Base-by-base conservation (phyloP, 1,140 invertebrate genomes). In the Hypothenemus hampei region DNA sequence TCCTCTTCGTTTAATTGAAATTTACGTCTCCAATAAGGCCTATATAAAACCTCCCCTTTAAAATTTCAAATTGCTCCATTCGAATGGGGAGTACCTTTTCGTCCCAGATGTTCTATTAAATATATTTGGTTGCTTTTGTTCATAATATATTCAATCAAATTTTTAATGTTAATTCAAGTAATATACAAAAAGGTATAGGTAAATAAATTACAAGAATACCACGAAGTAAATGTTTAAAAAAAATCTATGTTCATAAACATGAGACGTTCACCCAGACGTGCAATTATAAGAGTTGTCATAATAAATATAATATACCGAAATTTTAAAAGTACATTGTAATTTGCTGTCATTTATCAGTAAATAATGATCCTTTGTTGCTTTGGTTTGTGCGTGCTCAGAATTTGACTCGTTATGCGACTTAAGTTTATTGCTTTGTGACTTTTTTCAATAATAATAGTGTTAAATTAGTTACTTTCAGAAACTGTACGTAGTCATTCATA, bases 11-110 rank as follows among this genome's bases (percentile, higher is more conserved):
- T 20, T 52, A 58, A 58, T 58, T 58, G 48, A 53, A 58, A 58
- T 58, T 58, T 58, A 58, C 49, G 41, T 22, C 24, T 52, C 50
- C 44, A 46, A 58, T 56, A 56, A 56, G 45, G 53, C 26, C 43
- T 48, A 39, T 41, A 18, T 13, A 24, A 31, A 26, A 22, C 16
- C 13, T 20, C 36, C 40, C 40, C 11, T 11, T 39, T 53, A 23
- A 36, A 53, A 44, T 44, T 53, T 36, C 13, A 44, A 53, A 53
- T 44, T 53, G 16, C 10, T 21, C 23, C 37, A n/a, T 37, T 49
- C 37, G 26, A 39, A 36, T 49, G 15, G 10, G 31, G 44, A 29
- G 26, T 46, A 29, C 19, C n/a, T n/a, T n/a, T n/a, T n/a, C n/a
- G n/a, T 31, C 44, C 44, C 44, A 31, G 44, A 18, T 46, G 44